phyloP scores from a whole-genome alignment of 2,797 vertebrate species.

The Spinus pinus region DNA sequence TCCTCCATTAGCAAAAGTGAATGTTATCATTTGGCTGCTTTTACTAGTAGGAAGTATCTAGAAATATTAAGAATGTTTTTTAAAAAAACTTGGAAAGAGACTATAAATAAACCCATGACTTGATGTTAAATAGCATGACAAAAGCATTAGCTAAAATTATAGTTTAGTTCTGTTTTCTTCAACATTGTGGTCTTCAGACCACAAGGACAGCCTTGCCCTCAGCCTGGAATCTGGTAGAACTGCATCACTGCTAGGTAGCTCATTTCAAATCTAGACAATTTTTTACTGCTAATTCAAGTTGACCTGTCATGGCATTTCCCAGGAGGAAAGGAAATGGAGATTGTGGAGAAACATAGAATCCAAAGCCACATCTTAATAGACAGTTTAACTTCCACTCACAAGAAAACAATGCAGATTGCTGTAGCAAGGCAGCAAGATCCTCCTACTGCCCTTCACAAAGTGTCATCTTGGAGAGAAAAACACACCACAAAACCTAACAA shows the following conservation, averaged over 20 bases:
- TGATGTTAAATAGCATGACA: neutral
- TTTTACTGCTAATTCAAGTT: neutral
- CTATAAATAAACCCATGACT: neutral
- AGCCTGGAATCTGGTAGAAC: neutral
- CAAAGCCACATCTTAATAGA: neutral
- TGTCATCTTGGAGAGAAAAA: neutral
- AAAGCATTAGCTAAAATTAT: neutral
- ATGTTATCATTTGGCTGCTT: slow-evolving; percentile 98
- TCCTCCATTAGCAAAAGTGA: slow-evolving; percentile 91
- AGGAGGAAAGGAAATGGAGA: neutral
- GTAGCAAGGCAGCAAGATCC: neutral
- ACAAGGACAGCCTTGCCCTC: neutral
- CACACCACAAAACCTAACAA: neutral
- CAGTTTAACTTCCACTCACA: neutral
- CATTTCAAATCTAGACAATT: neutral
- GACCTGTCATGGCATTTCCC: neutral
- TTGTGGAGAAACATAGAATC: neutral
- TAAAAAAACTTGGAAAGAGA: neutral
- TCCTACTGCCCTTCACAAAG: neutral
- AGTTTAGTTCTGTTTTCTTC: neutral
- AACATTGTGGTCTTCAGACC: neutral
- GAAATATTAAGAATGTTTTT: neutral
- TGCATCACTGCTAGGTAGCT: neutral
- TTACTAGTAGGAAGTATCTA: slow-evolving; percentile 92
- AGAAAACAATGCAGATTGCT: neutral